Evolutionary conservation across 2,888 invertebrate species (phyloP).

Genomic region (Molanna angustata): DNA sequence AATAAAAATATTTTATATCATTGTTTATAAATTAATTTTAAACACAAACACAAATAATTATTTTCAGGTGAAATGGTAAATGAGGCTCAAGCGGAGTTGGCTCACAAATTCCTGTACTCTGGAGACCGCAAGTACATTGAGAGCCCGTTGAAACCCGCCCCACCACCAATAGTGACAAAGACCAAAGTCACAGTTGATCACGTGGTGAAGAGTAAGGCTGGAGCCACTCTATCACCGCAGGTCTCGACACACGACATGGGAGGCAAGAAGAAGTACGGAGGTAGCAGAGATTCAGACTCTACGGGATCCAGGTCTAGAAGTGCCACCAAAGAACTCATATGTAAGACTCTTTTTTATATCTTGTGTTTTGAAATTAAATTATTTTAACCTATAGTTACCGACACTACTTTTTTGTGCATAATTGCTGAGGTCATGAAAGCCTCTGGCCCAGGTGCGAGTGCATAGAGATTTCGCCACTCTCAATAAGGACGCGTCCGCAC

Average conservation of each 20-base stretch:
- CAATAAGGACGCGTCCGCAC: too few relatives aligned
- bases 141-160: slow-evolving; percentile 77
- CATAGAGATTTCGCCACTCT: too few relatives aligned
- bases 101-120: slow-evolving; percentile 85
- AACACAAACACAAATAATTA: too few relatives aligned
- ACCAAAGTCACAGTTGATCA: slow-evolving; percentile 58
- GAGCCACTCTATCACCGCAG: slow-evolving; percentile 49
- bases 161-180: slow-evolving; percentile 67
- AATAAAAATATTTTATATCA: too few relatives aligned
- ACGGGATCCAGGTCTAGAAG: slow-evolving; percentile 85
- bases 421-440: too few relatives aligned
- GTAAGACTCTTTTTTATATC: slow-evolving; percentile 59
- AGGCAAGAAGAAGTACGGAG: slow-evolving; percentile 48
- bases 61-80: slow-evolving; percentile 68
- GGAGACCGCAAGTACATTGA: slow-evolving; percentile 88
- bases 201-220: slow-evolving; percentile 43
- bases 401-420: too few relatives aligned
- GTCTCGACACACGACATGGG: slow-evolving; percentile 47
- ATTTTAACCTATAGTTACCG: too few relatives aligned
- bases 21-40: too few relatives aligned
- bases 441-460: too few relatives aligned
- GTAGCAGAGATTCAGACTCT: slow-evolving; percentile 66
- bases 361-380: too few relatives aligned
- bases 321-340: slow-evolving; percentile 83
- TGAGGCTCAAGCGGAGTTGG: slow-evolving; percentile 78